Evolutionary conservation across 2,888 invertebrate species (phyloP).

Genomic region (Bombyx huttoni): DNA sequence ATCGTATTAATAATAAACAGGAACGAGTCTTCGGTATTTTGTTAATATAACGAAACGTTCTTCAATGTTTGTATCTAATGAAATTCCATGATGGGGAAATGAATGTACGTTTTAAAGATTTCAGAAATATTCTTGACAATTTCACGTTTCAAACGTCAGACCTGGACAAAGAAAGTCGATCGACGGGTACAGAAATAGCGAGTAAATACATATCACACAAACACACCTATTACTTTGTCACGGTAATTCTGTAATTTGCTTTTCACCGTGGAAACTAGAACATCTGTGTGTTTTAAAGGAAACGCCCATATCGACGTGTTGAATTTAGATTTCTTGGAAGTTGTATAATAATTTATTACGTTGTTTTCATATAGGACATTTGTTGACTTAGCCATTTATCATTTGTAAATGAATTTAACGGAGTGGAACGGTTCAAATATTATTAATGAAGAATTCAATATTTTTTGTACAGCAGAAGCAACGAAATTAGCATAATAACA

Average conservation of each 20-base stretch:
- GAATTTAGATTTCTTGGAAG: neutral
- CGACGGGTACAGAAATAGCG: neutral
- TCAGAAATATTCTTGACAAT: too few relatives aligned
- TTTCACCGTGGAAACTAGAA: conserved; percentile 15
- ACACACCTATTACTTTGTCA: conserved; percentile 3
- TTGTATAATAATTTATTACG: neutral
- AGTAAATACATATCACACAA: conserved; percentile 2
- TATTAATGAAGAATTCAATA: neutral
- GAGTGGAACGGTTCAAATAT: too few relatives aligned
- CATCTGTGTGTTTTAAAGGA: conserved; percentile 9
- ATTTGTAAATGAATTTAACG: neutral
- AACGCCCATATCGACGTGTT: neutral
- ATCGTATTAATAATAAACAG: too few relatives aligned
- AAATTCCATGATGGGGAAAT: too few relatives aligned
- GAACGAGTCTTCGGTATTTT: too few relatives aligned
- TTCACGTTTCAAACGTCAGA: too few relatives aligned
- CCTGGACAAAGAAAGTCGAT: neutral
- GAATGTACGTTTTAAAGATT: too few relatives aligned
- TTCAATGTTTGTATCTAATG: too few relatives aligned
- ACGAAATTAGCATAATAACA: neutral
- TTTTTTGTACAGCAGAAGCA: neutral
- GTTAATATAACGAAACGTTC: too few relatives aligned
- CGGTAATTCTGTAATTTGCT: conserved; percentile 9
- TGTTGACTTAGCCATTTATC: neutral
- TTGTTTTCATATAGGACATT: too few relatives aligned